Evolutionary conservation across 2,797 vertebrate species (phyloP).

Genomic region (Parotocinclus haroldoi): DNA sequence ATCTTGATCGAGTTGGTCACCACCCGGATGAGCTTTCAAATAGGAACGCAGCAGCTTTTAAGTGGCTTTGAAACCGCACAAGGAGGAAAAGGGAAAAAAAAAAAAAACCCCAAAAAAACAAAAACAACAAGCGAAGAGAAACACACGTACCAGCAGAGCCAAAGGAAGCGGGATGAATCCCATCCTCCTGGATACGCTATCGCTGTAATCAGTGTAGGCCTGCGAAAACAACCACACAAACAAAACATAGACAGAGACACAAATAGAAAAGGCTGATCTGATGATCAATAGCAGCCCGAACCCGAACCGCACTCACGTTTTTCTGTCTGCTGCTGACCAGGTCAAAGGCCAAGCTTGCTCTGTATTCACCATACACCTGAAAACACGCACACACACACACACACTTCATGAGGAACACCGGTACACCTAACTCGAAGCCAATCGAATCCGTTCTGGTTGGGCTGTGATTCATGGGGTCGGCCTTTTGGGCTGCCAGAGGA

Average conservation of each 20-base stretch:
- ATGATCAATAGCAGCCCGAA: too few relatives aligned
- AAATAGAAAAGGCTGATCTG: too few relatives aligned
- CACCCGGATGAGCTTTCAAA: constrained; percentile 85
- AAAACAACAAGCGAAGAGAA: neutral
- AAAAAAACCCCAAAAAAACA: neutral
- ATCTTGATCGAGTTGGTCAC: constrained; percentile 95
- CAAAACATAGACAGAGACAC: too few relatives aligned
- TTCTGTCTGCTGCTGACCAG: constrained; percentile 98
- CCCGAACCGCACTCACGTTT: constrained; percentile 79
- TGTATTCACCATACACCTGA: constrained; percentile 97
- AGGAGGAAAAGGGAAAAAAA: too few relatives aligned
- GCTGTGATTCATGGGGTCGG: too few relatives aligned
- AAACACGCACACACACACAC: constrained; percentile 39
- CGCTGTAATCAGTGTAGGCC: constrained; percentile 75
- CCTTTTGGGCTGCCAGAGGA: too few relatives aligned
- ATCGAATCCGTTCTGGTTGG: too few relatives aligned
- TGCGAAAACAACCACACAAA: too few relatives aligned
- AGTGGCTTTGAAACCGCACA: too few relatives aligned
- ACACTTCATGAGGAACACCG: too few relatives aligned
- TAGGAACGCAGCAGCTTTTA: too few relatives aligned
- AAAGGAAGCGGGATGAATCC: constrained; percentile 97
- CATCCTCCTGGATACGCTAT: constrained; percentile 97
- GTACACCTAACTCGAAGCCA: too few relatives aligned
- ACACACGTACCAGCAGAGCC: constrained; percentile 41
- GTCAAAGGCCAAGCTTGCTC: constrained; percentile 97